Percentiles rank a stretch among this genome's conserved stretches.
These are phyloP conservation scores for Stichodactyla helianthus DNA, from an alignment of 64 coral and sea anemone genomes.

Conservation along the genomic window DNA sequence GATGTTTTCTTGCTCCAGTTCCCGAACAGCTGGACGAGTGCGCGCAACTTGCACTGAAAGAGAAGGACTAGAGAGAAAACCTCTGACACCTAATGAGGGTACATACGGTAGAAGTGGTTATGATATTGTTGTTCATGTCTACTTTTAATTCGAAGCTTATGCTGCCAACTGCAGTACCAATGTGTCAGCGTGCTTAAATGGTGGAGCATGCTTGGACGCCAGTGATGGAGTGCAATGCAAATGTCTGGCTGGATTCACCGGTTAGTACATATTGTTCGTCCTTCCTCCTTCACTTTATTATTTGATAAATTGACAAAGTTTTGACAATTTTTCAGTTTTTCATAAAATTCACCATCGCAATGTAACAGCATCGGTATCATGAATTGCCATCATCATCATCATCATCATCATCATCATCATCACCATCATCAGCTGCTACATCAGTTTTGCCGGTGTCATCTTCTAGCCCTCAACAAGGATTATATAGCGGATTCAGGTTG, in stretches of 20 bases:
- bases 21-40: too few relatives aligned
- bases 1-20: too few relatives aligned
- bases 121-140: neutral
- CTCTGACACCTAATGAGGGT: too few relatives aligned
- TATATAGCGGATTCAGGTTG: too few relatives aligned
- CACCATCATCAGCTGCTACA: neutral
- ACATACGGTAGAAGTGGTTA: too few relatives aligned
- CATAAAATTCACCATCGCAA: neutral
- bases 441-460: too few relatives aligned
- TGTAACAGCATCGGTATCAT: too few relatives aligned
- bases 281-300: neutral
- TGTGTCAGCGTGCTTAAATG: conserved; percentile 7
- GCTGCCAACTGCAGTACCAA: conserved; percentile 6
- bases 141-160: neutral
- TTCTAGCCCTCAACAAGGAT: too few relatives aligned
- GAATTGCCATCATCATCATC: neutral
- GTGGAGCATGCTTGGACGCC: neutral
- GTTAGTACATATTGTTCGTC: neutral
- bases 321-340: neutral
- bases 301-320: neutral
- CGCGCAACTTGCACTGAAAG: too few relatives aligned
- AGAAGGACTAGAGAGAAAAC: too few relatives aligned
- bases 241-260: neutral
- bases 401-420: neutral
- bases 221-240: neutral